Percentiles rank a stretch among this genome's conserved stretches.
These are phyloP conservation scores for Todiramphus saurophagus DNA, from an alignment of 2,113 vertebrate genomes.

Conservation along the genomic window DNA sequence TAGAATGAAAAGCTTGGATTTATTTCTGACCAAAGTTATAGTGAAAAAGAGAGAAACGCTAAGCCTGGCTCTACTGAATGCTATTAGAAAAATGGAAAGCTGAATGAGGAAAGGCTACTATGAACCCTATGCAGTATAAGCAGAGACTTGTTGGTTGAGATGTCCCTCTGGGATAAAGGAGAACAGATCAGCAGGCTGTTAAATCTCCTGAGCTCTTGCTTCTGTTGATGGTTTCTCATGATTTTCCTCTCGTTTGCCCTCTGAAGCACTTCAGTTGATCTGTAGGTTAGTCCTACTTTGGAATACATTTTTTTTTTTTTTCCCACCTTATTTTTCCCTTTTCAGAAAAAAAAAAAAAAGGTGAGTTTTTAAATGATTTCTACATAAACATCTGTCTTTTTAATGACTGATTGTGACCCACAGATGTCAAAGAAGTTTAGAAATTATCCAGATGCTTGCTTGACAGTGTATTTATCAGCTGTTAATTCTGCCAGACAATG, in stretches of 20 bases:
- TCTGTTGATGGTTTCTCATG: neutral
- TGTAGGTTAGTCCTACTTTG: neutral
- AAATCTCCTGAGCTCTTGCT: neutral
- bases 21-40: neutral
- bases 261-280: neutral
- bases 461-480: neutral
- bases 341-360: neutral
- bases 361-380: accelerated
- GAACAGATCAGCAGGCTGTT: neutral
- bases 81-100: neutral
- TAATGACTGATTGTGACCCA: neutral
- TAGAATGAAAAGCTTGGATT: neutral
- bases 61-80: accelerated
- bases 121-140: neutral
- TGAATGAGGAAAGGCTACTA: neutral
- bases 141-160: neutral
- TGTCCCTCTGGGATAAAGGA: neutral
- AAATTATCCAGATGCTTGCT: neutral
- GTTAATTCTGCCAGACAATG: neutral
- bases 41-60: neutral
- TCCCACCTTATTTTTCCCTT: neutral
- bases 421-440: neutral
- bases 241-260: neutral
- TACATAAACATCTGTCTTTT: neutral
- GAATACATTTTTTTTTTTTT: neutral